Evolutionary conservation across 2,113 vertebrate genomes (phyloP), one percentile per base, ranked within the genome.

Genomic region (Xiphorhynchus elegans): DNA sequence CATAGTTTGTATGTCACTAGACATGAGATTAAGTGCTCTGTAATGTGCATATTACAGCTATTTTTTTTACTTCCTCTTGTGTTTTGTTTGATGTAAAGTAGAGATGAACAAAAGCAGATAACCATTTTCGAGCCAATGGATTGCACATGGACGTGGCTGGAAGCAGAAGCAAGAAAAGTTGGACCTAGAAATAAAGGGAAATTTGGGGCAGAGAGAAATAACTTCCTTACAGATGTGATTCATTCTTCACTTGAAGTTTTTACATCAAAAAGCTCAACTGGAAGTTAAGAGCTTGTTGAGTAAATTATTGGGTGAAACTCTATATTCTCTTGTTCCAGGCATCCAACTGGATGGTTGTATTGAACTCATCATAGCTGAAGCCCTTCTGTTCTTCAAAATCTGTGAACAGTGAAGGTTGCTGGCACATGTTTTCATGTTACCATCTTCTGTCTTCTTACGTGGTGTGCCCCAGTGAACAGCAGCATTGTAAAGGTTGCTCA

Each of bases 91-190:
- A 95, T 83, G 68, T 93, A 64, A 94, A 96, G 53, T 82, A 63
- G 67, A 81, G 80, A 88, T 96, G 94, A 96, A 92, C 96, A 94
- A 95, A 97, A 96, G 40, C 91, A 96, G 87, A 93, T 86, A 94
- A 85, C 67, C 56, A 37, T 92, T 94, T 77, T 60, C 28, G 78
- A 83, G 74, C 58, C 70, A 11, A 84, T 86, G 74, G 58, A 80
- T 81, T 95, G 88, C 87, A 89, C 24, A 24, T 94, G 92, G 86
- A 85, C 1, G 0, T 59, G 79, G 33, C 79, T 97, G 64, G 90
- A 90, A 91, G 92, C 35, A 81, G 56, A 93, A 88, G 49, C 66
- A 94, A 89, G 76, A 77, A 83, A 81, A 68, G n/a, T 67, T 94
- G 73, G 84, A 88, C 39, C 13, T 86, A 64, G 82, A 95, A 95